Evolutionary conservation across 2,797 vertebrate genomes (phyloP).

Genomic region (Erethizon dorsatum): DNA sequence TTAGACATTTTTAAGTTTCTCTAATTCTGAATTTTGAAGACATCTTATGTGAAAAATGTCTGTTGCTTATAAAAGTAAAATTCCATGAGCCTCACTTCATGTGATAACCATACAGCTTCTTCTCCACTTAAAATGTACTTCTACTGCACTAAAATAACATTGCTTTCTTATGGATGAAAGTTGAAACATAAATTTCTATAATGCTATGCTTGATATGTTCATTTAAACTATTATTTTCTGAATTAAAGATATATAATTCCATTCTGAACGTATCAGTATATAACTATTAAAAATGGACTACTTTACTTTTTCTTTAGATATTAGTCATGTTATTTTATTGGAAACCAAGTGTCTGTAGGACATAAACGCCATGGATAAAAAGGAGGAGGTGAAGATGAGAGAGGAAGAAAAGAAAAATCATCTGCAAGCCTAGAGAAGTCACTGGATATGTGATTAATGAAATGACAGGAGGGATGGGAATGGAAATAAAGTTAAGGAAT

Average conservation of each 20-base stretch:
- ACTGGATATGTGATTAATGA: neutral
- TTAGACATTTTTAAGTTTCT: slow-evolving; percentile 71
- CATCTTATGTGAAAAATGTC: neutral
- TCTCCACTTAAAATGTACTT: neutral
- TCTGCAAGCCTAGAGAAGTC: neutral
- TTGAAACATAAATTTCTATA: neutral
- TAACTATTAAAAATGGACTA: neutral
- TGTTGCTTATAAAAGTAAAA: slow-evolving; percentile 44
- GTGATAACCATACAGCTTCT: neutral
- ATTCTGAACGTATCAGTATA: neutral
- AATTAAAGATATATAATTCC: neutral
- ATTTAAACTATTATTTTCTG: neutral
- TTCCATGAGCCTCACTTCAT: neutral
- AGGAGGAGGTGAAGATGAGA: neutral
- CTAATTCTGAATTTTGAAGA: slow-evolving; percentile 56
- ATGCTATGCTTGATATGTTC: neutral
- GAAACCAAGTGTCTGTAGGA: neutral
- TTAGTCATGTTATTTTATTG: neutral
- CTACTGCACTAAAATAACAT: neutral
- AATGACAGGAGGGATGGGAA: neutral
- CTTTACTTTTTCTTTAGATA: slow-evolving; percentile 5
- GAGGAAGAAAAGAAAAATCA: neutral
- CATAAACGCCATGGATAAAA: neutral
- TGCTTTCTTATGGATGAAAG: neutral
- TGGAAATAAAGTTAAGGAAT: neutral